A percentile compares a stretch with the other conserved stretches of the same genome.
phyloP scores from a whole-genome alignment of 2,888 invertebrate genomes.

The Malthinus seriepunctatus region DNA sequence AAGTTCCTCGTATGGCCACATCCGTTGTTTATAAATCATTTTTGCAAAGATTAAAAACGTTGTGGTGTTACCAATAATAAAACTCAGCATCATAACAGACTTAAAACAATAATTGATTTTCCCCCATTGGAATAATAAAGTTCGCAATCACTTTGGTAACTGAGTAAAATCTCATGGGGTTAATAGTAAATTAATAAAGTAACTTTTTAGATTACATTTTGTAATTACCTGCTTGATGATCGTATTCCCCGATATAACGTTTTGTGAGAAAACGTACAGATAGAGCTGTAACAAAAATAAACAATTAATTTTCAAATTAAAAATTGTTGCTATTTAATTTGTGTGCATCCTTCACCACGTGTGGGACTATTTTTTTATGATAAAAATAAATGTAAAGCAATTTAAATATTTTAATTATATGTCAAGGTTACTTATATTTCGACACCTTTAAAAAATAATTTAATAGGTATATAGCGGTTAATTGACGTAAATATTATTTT shows the following conservation, averaged over 20 bases:
- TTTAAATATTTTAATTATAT: constrained; percentile 5
- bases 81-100: too few species aligned
- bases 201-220: not conserved
- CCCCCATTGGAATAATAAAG: too few species aligned
- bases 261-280: constrained; percentile 89
- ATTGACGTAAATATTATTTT: constrained; percentile 1
- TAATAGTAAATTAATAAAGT: too few species aligned
- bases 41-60: too few species aligned
- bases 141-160: too few species aligned
- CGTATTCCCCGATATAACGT: constrained; percentile 93
- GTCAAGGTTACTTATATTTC: constrained; percentile 1
- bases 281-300: constrained; percentile 47
- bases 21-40: too few species aligned
- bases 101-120: too few species aligned
- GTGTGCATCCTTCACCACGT: constrained; percentile 14
- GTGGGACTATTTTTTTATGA: not conserved
- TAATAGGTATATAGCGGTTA: not conserved
- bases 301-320: not conserved
- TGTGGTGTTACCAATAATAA: too few species aligned
- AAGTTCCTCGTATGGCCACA: too few species aligned
- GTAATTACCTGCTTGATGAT: constrained; percentile 83
- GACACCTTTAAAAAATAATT: constrained; percentile 5
- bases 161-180: too few species aligned
- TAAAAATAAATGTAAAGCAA: constrained; percentile 4
- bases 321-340: constrained; percentile 10